Percentiles rank a stretch among this genome's conserved stretches.
phyloP scores from a whole-genome alignment of 35 echinoderm and acorn worm species.

The Apostichopus parvimensis region DNA sequence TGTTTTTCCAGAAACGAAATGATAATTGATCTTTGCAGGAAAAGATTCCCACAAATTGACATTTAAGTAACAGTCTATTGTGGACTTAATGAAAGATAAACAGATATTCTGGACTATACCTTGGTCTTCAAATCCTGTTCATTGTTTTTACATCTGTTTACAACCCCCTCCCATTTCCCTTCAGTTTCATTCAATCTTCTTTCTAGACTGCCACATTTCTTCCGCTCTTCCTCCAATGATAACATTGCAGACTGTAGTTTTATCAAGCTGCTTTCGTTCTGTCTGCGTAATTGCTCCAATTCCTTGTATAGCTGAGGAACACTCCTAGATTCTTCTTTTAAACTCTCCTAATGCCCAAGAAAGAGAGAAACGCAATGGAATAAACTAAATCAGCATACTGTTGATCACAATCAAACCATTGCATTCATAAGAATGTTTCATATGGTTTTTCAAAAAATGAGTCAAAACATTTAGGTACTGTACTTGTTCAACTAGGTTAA shows the following conservation, averaged over 20 bases:
- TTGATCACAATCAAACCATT: no score
- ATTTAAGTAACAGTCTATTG: no score
- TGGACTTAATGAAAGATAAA: no score
- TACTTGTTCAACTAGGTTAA: no score
- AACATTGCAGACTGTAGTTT: constrained; percentile 70
- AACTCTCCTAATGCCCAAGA: neutral
- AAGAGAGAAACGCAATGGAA: neutral
- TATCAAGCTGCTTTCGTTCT: constrained; percentile 50
- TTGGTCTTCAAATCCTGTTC: constrained; percentile 68
- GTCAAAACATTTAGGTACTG: no score
- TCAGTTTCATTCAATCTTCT: constrained; percentile 69
- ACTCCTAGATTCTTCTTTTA: constrained; percentile 41
- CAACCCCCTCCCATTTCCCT: constrained; percentile 79
- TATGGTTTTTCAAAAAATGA: no score
- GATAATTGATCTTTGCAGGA: neutral
- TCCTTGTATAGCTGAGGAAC: constrained; percentile 56
- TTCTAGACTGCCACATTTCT: constrained; percentile 78
- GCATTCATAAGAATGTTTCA: no score
- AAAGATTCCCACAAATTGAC: no score
- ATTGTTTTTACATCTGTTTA: constrained; percentile 65
- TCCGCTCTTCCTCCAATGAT: constrained; percentile 69
- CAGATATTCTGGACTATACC: neutral
- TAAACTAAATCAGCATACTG: no score
- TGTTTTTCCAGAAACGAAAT: neutral
- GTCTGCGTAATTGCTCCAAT: constrained; percentile 55